Percentiles rank a stretch among this genome's conserved stretches.
Evolutionary conservation across 2,888 invertebrate genomes (phyloP).

Genomic region (Bimastos eiseni): DNA sequence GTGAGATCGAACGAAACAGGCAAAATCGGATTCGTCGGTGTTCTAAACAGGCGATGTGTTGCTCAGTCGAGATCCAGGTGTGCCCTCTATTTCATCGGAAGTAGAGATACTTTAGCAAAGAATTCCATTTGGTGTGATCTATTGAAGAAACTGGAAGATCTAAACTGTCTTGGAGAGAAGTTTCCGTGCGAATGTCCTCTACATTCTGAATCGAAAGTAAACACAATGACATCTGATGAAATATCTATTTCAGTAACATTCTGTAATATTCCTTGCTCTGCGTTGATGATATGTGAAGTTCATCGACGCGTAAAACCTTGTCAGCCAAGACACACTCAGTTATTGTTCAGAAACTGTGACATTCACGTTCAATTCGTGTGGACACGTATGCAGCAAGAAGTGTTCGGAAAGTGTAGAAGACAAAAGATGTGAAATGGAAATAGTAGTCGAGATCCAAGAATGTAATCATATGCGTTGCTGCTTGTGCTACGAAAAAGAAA

Average conservation of each 20-base stretch:
- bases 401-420: too few species aligned
- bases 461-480: conserved; percentile 32
- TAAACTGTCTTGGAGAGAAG: neutral
- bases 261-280: conserved; percentile 32
- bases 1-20: conserved; percentile 49
- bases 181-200: conserved; percentile 31
- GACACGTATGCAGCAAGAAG: too few species aligned
- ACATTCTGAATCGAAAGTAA: conserved; percentile 27
- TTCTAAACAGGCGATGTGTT: conserved; percentile 56
- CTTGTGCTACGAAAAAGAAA: conserved; percentile 25
- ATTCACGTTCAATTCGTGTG: conserved; percentile 27
- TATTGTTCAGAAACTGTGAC: conserved; percentile 29
- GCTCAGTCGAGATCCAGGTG: conserved; percentile 47
- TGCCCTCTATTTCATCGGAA: conserved; percentile 41
- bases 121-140: conserved; percentile 23
- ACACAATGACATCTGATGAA: conserved; percentile 9
- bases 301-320: conserved; percentile 32
- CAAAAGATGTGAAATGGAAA: neutral
- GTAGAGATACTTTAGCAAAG: conserved; percentile 28
- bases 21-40: conserved; percentile 55
- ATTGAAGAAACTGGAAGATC: conserved; percentile 9
- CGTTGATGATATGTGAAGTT: conserved; percentile 29
- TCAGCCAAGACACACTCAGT: conserved; percentile 37
- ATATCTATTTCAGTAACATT: conserved; percentile 29
- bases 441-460: neutral